These are phyloP conservation scores for Dasypus novemcinctus DNA, from an alignment of 2,113 vertebrate species.

Conservation along the genomic window DNA sequence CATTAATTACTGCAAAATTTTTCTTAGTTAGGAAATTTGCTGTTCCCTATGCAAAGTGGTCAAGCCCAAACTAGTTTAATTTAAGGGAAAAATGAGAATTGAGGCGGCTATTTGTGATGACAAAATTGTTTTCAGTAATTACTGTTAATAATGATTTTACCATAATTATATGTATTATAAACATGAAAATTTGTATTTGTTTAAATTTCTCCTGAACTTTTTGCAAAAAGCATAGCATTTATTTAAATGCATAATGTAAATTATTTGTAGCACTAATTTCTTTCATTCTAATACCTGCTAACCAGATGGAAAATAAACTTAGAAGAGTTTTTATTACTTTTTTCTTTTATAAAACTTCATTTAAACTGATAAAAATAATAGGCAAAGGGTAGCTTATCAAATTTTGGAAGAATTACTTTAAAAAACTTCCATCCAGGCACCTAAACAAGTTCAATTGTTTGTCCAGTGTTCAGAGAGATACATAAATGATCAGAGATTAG, in stretches of 20 bases:
- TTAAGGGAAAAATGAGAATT: neutral
- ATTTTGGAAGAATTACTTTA: no score
- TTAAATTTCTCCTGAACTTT: neutral
- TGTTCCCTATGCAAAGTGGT: conserved; percentile 40
- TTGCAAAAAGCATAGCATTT: neutral
- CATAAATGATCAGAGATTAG: no score
- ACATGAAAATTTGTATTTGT: neutral
- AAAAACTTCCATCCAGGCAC: no score
- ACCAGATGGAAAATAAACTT: neutral
- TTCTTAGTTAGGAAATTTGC: conserved; percentile 55
- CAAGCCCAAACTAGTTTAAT: neutral
- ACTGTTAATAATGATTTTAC: conserved; percentile 9
- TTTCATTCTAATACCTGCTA: neutral
- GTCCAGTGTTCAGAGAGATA: no score
- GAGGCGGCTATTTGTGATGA: neutral
- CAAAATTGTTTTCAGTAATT: conserved; percentile 4
- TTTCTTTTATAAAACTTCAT: no score
- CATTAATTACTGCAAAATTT: neutral
- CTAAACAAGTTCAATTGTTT: no score
- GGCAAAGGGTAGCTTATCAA: no score
- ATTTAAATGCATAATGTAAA: conserved; percentile 14
- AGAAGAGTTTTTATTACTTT: neutral
- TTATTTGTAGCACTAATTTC: neutral
- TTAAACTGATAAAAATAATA: no score
- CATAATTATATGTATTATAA: conserved; percentile 18